A percentile compares a stretch with the other conserved stretches of the same genome.
These are phyloP conservation scores for Acrocera orbiculus DNA, from an alignment of 2,888 invertebrate species.

Conservation along the genomic window DNA sequence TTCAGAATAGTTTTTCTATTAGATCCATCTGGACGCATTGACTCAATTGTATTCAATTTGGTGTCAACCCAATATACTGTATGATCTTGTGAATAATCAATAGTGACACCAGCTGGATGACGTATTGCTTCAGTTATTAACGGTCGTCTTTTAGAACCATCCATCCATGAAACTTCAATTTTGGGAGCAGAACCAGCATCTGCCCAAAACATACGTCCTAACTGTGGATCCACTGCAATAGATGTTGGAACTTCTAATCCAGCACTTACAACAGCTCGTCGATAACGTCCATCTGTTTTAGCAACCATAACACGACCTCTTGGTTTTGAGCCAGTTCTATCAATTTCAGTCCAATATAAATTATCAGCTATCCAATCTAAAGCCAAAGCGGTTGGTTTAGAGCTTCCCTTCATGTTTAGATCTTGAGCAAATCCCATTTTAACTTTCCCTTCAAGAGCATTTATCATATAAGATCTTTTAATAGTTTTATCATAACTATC, in stretches of 20 bases:
- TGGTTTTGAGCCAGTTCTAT: conserved; percentile 54
- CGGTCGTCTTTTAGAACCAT: conserved; percentile 71
- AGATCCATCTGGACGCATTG: conserved; percentile 64
- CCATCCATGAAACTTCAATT: conserved; percentile 94
- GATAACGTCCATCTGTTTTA: conserved; percentile 75
- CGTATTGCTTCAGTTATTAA: conserved; percentile 66
- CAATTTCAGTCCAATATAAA: conserved; percentile 84
- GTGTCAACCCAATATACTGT: conserved; percentile 91
- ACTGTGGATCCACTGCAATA: conserved; percentile 69
- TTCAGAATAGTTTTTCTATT: conserved; percentile 51
- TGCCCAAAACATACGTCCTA: conserved; percentile 83
- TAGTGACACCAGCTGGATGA: conserved; percentile 74
- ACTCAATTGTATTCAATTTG: conserved; percentile 78
- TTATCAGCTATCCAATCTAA: conserved; percentile 90
- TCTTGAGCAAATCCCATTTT: conserved; percentile 75
- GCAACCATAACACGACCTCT: conserved; percentile 72
- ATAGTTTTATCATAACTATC: conserved; percentile 82
- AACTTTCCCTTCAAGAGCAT: conserved; percentile 54
- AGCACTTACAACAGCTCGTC: conserved; percentile 57
- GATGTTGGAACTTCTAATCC: conserved; percentile 77
- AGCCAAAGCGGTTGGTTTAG: conserved; percentile 75
- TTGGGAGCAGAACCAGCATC: conserved; percentile 83
- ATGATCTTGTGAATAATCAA: conserved; percentile 81
- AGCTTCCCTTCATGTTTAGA: conserved; percentile 63
- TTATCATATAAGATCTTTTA: conserved; percentile 78